These are phyloP conservation scores for Coccyzus lansbergi DNA, from an alignment of 2,797 vertebrate species.

Conservation along the genomic window DNA sequence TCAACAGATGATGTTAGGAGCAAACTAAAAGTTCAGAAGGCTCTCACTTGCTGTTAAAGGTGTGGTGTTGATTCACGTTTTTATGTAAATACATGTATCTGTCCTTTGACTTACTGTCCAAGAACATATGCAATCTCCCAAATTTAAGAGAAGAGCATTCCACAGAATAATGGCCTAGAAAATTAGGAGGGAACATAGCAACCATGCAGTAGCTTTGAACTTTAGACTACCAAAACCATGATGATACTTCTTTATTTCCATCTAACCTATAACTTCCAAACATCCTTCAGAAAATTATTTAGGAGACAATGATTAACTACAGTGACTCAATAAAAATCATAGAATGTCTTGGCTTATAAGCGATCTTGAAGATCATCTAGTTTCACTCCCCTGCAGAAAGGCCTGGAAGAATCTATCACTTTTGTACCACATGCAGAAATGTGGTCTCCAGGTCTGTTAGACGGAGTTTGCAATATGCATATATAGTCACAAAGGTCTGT, in stretches of 20 bases:
- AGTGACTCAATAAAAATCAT: neutral
- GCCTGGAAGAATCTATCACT: neutral
- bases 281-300: neutral
- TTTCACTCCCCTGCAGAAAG: neutral
- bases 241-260: neutral
- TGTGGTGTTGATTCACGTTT: neutral
- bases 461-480: neutral
- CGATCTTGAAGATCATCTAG: too few relatives aligned
- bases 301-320: neutral
- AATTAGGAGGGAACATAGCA: neutral
- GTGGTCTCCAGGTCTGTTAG: neutral
- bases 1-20: neutral
- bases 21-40: neutral
- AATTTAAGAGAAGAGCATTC: neutral
- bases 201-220: neutral
- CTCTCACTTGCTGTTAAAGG: neutral
- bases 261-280: neutral
- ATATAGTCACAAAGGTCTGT: neutral
- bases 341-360: too few relatives aligned
- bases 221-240: neutral
- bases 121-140: neutral
- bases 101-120: neutral
- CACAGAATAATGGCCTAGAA: neutral
- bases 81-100: neutral
- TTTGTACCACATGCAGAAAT: neutral